A percentile compares a stretch with the other conserved stretches of the same genome.
phyloP scores from a whole-genome alignment of 2,797 vertebrate species.

The Saxicola maurus region DNA sequence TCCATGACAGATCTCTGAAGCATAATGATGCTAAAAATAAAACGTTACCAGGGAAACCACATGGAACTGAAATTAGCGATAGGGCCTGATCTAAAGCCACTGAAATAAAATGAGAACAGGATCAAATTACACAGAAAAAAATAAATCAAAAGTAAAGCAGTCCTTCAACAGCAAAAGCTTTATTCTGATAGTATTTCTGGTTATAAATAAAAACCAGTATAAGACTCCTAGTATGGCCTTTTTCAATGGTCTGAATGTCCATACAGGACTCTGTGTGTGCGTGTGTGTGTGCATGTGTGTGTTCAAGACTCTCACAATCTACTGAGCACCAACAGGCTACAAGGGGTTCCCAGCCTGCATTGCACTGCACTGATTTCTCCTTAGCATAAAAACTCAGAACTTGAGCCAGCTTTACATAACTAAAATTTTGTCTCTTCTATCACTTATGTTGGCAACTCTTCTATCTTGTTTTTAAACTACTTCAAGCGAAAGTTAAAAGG shows the following conservation, averaged over 20 bases:
- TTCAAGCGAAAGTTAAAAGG: neutral
- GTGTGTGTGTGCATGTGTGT: no score
- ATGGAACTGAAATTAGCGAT: slow-evolving; percentile 20
- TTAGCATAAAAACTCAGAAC: neutral
- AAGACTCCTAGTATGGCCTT: neutral
- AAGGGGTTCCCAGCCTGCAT: neutral
- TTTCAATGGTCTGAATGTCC: neutral
- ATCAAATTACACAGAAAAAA: neutral
- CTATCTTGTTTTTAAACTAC: neutral
- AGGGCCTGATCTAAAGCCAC: slow-evolving; percentile 7
- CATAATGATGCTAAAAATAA: slow-evolving; percentile 51
- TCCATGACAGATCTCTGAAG: slow-evolving; percentile 26
- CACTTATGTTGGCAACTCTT: neutral
- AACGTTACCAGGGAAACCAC: slow-evolving; percentile 47
- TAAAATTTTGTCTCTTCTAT: neutral
- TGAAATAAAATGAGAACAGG: neutral
- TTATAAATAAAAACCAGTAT: neutral
- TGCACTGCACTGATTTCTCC: neutral
- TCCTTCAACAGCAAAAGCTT: neutral
- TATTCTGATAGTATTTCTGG: neutral
- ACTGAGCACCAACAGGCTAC: rapidly evolving
- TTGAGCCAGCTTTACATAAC: neutral
- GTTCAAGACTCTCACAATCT: neutral
- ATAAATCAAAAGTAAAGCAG: neutral
- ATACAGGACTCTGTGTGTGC: rapidly evolving